A percentile compares a stretch with the other conserved stretches of the same genome.
These are phyloP conservation scores for Myotis findleyi DNA, from an alignment of 2,797 vertebrate genomes.

Conservation along the genomic window DNA sequence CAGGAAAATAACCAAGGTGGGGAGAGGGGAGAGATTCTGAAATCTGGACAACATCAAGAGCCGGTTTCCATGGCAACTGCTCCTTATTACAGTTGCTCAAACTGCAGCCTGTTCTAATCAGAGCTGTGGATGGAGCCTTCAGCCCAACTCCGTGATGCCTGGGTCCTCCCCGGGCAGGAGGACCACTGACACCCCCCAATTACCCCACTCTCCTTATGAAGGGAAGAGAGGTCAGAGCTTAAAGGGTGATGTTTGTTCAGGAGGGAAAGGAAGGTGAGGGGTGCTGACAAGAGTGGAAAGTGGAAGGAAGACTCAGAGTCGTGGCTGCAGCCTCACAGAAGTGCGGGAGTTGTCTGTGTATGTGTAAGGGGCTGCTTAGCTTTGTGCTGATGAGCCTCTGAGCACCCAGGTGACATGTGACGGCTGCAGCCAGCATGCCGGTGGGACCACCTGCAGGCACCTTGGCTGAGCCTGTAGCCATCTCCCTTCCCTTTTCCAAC, in stretches of 20 bases:
- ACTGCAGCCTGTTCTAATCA: conserved; percentile 85
- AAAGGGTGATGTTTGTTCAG: neutral
- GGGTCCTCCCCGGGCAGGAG: neutral
- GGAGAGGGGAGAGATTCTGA: conserved; percentile 82
- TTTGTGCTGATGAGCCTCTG: neutral
- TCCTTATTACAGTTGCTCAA: conserved; percentile 85
- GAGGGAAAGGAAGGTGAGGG: neutral
- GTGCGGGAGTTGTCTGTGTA: neutral
- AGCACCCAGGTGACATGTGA: rapidly evolving
- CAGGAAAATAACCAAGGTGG: conserved; percentile 58
- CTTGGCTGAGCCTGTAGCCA: neutral
- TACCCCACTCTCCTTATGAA: neutral
- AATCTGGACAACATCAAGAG: conserved; percentile 88
- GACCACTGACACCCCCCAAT: neutral
- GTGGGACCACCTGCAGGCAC: neutral
- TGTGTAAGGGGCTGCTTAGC: neutral
- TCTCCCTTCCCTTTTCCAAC: neutral
- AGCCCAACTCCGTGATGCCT: neutral
- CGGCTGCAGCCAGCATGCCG: neutral
- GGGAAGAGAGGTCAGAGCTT: neutral
- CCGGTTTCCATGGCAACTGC: conserved; percentile 88
- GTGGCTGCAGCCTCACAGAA: neutral
- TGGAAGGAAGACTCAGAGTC: neutral
- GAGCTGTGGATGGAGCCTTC: conserved; percentile 71
- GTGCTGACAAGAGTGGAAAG: neutral